Base-by-base conservation (phyloP, 1,140 invertebrate genomes). In the Zaprionus inermis region DNA sequence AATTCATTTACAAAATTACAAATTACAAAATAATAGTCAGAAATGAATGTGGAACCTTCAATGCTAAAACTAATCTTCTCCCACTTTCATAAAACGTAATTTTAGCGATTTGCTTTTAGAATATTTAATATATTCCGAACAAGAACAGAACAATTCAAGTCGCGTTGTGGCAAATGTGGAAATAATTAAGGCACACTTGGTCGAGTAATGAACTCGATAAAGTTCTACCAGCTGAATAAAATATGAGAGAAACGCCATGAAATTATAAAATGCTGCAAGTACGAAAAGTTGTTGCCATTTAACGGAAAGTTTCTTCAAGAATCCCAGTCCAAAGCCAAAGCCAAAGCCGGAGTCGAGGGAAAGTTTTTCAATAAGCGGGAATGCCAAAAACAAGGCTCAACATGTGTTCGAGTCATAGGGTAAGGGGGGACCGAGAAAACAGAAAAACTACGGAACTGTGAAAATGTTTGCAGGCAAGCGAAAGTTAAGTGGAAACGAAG, bases 341-440 rank as follows among this genome's bases (percentile, higher is more conserved):
- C n/a, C 38, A 44, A 44, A 16, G n/a, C 38, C n/a, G 16, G 38
- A 38, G 36, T 46, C 28, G 65, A 72, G 67, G 71, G 63, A 86
- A 85, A 85, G 81, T 85, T 85, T 85, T 85, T 86, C 81, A 85
- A 85, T 85, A 85, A 85, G 82, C 75, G 32, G 71, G 34, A 69
- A 64, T 81, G 75, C 79, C 79, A 72, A 72, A 81, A 86, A 72
- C 79, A 72, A 78, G 73, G 38, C 71, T 61, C 65, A 73, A 73
- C 71, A 69, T 73, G 71, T 73, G 71, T 73, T 64, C 57, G 56
- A 61, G 16, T 51, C 41, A 2, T n/a, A 18, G 16, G 16, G n/a
- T n/a, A 16, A 32, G 30, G 10, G 30, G 7, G 30, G 6, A 32
- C 46, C 32, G 61, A 58, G 63, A 54, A 67, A 30, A 72, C 18